Evolutionary conservation across 2,797 vertebrate genomes (phyloP).

Genomic region (Capromys pilorides): DNA sequence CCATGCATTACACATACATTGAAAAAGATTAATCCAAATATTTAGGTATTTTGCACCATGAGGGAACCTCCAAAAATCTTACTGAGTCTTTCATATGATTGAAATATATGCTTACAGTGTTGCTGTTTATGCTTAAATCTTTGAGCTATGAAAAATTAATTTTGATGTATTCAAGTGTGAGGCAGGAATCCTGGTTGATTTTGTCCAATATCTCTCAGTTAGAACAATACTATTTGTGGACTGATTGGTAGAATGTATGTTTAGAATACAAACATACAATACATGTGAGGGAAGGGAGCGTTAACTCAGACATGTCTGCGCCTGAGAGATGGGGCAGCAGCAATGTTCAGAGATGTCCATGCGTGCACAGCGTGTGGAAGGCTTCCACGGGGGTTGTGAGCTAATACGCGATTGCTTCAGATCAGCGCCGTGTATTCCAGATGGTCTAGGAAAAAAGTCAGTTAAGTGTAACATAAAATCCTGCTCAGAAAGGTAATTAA

Average conservation of each 20-base stretch:
- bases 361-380: neutral
- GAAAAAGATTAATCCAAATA: constrained; percentile 35
- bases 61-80: constrained; percentile 3
- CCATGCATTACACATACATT: constrained; percentile 2
- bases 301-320: neutral
- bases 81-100: neutral
- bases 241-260: neutral
- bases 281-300: neutral
- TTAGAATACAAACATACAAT: neutral
- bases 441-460: constrained; percentile 69
- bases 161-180: constrained; percentile 5
- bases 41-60: neutral
- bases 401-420: constrained; percentile 41
- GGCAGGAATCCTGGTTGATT: neutral
- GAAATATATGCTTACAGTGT: constrained; percentile 4
- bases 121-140: constrained; percentile 28
- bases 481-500: constrained; percentile 64
- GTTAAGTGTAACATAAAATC: constrained; percentile 54
- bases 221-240: constrained; percentile 11
- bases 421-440: constrained; percentile 3
- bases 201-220: constrained; percentile 18
- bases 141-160: constrained; percentile 43
- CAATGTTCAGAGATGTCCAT: neutral
- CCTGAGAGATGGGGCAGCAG: neutral
- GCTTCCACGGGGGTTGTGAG: constrained; percentile 30